Base-by-base conservation (phyloP, 1,140 invertebrate genomes). In the Zaprionus capensis region DNA sequence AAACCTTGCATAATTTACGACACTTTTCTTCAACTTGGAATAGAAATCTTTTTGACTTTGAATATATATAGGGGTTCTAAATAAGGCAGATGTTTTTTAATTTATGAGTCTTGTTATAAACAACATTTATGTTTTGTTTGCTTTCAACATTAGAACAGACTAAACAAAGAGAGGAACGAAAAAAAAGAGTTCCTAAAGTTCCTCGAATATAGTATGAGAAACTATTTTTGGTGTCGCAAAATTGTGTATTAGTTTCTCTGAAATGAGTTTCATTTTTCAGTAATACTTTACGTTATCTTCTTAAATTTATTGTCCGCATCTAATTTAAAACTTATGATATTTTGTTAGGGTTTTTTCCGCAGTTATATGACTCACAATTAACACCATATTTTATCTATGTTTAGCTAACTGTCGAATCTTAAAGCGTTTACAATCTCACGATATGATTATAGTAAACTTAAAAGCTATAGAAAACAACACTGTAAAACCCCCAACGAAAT, bases 1-100 rank as follows among this genome's bases (percentile, higher is more conserved):
- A 51, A 87, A 76, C 78, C 84, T 87, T 90, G 84, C 81, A 81
- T 78, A 84, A 87, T 88, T 87, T 87, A 88, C 76, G 76, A 76
- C 64, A 61, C 63, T 49, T 53, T 41, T 59, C 14, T 59, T 66
- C 17, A 61, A 56, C 53, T 70, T 73, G 17, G 24, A 22, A 36
- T 12, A 17, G 22, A 36, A 24, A 71, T 72, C 55, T 66, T 69
- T 55, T 56, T 55, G 71, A 34, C 22, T 58, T n/a, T 73, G 51
- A 71, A 55, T 22, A 17, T 26, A 17, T 38, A 53, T 49, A 12
- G 36, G 6, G 14, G 56, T 26, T 22, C 4, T 72, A 67, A 72
- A 67, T 61, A 55, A 36, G 64, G 4, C 12, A 36, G 66, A 70
- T 41, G 56, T 69, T 68, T 34, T 26, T 2, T 51, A 31, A 49